Evolutionary conservation across 2,797 vertebrate genomes (phyloP).

Genomic region (Mergus octosetaceus): DNA sequence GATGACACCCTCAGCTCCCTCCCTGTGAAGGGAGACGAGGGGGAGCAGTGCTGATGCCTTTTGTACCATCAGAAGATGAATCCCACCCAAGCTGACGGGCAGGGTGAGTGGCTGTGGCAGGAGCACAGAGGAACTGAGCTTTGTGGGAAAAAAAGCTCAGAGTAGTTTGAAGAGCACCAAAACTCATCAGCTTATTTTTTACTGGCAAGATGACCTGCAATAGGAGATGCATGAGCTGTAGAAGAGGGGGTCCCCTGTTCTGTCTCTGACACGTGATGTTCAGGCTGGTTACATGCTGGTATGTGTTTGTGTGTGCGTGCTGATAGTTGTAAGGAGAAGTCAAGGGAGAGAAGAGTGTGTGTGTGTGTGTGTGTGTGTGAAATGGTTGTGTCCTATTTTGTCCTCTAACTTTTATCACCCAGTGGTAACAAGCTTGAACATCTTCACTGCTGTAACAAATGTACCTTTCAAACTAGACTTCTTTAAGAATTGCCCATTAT

Average conservation of each 20-base stretch:
- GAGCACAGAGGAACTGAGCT: neutral
- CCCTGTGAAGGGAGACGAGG: neutral
- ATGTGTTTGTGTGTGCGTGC: neutral
- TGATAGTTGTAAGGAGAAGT: neutral
- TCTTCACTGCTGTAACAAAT: neutral
- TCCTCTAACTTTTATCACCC: neutral
- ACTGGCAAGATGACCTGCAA: neutral
- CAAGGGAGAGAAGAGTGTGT: neutral
- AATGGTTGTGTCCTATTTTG: neutral
- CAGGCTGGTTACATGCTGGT: neutral
- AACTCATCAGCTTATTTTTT: neutral
- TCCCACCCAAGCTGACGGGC: neutral
- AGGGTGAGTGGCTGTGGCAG: neutral
- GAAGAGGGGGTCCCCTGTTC: too few species aligned
- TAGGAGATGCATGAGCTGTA: neutral
- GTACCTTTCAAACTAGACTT: neutral
- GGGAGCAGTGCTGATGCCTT: neutral
- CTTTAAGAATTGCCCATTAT: neutral
- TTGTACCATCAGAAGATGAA: accelerated
- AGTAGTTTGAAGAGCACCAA: neutral
- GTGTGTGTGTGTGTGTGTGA: neutral
- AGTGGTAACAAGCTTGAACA: neutral
- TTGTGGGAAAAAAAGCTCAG: neutral
- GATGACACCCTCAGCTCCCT: neutral
- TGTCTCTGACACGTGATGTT: neutral